Percentiles rank a stretch among this genome's conserved stretches.
phyloP scores from a whole-genome alignment of 2,797 vertebrate species.

The Pseudomugil tenellus region DNA sequence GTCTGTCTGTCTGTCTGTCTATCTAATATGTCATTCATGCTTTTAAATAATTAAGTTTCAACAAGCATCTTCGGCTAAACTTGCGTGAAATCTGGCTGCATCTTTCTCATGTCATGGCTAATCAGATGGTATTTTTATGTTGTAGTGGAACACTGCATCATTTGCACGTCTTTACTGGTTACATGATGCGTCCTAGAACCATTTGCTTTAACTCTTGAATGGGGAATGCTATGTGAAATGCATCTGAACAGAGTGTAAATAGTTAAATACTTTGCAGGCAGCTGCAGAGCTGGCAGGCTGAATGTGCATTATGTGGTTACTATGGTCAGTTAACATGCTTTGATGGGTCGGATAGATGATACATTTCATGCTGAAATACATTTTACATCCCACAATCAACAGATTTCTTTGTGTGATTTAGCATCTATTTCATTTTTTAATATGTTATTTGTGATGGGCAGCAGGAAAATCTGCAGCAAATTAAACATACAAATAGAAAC shows the following conservation, averaged over 20 bases:
- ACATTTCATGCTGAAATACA: background rate
- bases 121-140: background rate
- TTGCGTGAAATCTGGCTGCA: background rate
- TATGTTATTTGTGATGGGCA: background rate
- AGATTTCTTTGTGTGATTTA: background rate
- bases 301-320: background rate
- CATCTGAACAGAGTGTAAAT: background rate
- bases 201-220: background rate
- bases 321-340: background rate
- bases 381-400: background rate
- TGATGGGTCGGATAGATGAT: too few relatives aligned
- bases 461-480: background rate
- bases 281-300: background rate
- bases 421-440: background rate
- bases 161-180: background rate
- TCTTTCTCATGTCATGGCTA: background rate
- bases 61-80: background rate
- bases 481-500: background rate
- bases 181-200: background rate
- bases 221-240: background rate
- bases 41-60: background rate
- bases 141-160: background rate
- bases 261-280: background rate
- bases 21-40: conserved; percentile 9
- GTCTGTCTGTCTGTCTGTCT: too few relatives aligned